Base-by-base conservation (phyloP, 2,113 vertebrate genomes). In the Turnix velox region DNA sequence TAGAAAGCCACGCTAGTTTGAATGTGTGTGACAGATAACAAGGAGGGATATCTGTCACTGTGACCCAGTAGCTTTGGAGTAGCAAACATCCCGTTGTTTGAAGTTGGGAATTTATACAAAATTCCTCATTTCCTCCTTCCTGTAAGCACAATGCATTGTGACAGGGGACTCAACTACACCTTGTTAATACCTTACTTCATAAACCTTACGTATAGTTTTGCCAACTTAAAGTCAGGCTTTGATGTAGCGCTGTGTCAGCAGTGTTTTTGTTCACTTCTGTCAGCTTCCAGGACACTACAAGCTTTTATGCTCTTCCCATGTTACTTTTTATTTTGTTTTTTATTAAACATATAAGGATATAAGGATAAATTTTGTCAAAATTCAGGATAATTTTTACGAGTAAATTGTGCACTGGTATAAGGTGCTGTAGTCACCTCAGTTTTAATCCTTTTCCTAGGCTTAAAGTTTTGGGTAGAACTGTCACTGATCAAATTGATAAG, bases 111-210 rank as follows among this genome's bases (percentile, higher is more conserved):
- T 92, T 92, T 90, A 88, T 71, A 96, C 91, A 95, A 11, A 92
- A 96, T 93, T 94, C 84, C 94, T 95, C 96, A 96, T 97, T 97
- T 97, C 95, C 96, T 97, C 59, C 82, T 97, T 96, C 94, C 95
- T 95, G 93, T 43, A 52, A 93, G 80, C 74, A 96, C 96, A 96
- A 95, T 96, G n/a, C 88, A 16, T 87, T 83, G 92, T 95, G 87
- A 89, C 77, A 94, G 86, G 78, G 62, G 52, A 51, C 81, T 88
- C 67, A 94, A 74, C 40, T 37, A 67, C 83, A 85, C 78, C 78
- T 87, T 14, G 5, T 95, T 92, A 92, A 79, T 90, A 48, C 84
- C 42, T 94, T 73, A 24, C 73, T 94, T 85, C 82, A 33, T 87
- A 91, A 92, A 79, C 37, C 76, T 77, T 19, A 45, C 58, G 33